Base-by-base conservation (phyloP, 2,888 invertebrate species). In the Drosophila merina region DNA sequence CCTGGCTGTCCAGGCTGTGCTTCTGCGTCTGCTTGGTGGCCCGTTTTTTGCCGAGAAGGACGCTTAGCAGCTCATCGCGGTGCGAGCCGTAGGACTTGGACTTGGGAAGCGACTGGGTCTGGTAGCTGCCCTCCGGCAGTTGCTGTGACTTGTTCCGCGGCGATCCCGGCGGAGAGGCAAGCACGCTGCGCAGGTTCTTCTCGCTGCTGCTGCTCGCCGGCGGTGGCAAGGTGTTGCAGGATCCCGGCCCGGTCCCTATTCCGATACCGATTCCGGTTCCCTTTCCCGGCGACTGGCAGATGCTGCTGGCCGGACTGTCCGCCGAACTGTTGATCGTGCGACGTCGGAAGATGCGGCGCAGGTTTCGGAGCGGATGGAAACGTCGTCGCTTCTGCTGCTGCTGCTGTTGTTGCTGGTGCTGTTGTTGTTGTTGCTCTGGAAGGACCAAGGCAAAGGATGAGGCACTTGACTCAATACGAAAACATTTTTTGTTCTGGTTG, bases 331-430 rank as follows among this genome's bases (percentile, higher is more conserved):
- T 91, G 68, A 92, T 88, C 7, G 92, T 91, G 60, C 92, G 90
- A 49, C 92, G 90, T 1, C 92, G 91, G 74, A 92, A 92, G 66
- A 92, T 92, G 42, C 92, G 91, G 4, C 92, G 90, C 54, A 92
- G 79, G 84, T 92, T 92, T 42, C 92, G 89, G 40, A 92, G 81
- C 44, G 92, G 92, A 86, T 91, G 91, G 75, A 92, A 92, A 64
- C 91, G 89, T 49, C 92, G 90, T 31, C 92, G 89, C 77, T 91
- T 91, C 70, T 91, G 90, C 79, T 89, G 90, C 72, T 91, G 90
- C 77, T 89, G 90, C 66, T 90, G 89, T 81, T 88, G 89, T 66
- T 90, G 89, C 78, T 20, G 20, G 20, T 86, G 89, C 68, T 90
- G 90, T 76, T 88, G 89, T 72, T 88, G 89, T 72, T 91, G 90